Percentiles rank a stretch among this genome's conserved stretches.
These are phyloP conservation scores for Gnathonemus echidnorhynchus DNA, from an alignment of 2,113 vertebrate genomes.

Conservation along the genomic window DNA sequence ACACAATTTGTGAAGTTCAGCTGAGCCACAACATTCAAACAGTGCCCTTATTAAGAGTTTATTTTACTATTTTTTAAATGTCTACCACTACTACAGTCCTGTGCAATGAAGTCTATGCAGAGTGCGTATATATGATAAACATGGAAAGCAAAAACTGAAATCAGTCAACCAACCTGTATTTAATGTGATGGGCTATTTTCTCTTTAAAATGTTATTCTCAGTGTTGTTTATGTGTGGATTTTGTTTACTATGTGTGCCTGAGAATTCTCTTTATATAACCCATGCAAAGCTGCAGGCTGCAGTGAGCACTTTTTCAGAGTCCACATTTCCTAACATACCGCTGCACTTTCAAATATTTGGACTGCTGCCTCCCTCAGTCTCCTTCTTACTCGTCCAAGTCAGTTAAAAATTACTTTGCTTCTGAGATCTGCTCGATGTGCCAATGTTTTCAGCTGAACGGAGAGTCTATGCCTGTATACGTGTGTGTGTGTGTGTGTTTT, in stretches of 20 bases:
- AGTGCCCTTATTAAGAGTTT: not conserved
- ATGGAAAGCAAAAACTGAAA: not conserved
- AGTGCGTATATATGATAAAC: not conserved
- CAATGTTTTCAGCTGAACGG: not conserved
- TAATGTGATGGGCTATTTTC: not conserved
- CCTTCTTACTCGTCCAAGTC: conserved; percentile 10
- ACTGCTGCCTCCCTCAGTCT: not conserved
- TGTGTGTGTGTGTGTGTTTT: conserved; percentile 5
- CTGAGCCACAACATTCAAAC: not conserved
- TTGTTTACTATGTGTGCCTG: not conserved
- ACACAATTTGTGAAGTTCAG: not conserved
- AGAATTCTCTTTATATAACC: conserved; percentile 13
- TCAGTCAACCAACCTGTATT: not conserved
- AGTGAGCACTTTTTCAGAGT: conserved; percentile 7
- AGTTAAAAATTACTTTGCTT: conserved; percentile 17
- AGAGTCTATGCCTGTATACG: not conserved
- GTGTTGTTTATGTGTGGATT: conserved; percentile 1
- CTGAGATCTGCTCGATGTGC: conserved; percentile 5
- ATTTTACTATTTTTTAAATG: not conserved
- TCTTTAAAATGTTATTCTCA: not conserved
- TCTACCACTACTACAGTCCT: not conserved
- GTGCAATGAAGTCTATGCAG: not conserved
- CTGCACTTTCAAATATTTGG: conserved; percentile 4
- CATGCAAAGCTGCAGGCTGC: conserved; percentile 15
- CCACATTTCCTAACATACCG: conserved; percentile 2